These are phyloP conservation scores for Fissipunctia ypsillon DNA, from an alignment of 2,888 invertebrate genomes.

Conservation along the genomic window DNA sequence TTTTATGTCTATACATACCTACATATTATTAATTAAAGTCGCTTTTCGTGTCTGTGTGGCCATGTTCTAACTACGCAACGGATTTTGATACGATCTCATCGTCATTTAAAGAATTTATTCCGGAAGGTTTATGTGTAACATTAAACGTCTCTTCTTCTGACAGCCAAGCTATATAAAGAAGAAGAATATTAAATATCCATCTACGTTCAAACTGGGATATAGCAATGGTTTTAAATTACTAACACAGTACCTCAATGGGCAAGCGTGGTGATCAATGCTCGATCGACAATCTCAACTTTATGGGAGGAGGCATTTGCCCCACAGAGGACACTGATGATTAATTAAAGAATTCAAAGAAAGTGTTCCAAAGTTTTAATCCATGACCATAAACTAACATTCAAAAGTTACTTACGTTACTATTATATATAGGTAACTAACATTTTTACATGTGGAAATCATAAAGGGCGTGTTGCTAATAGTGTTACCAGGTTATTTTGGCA, in stretches of 20 bases:
- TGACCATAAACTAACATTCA: neutral
- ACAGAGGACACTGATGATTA: too few species aligned
- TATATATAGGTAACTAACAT: constrained; percentile 12
- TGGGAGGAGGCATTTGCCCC: too few species aligned
- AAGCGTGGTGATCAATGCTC: neutral
- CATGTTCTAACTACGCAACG: neutral
- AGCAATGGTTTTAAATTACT: neutral
- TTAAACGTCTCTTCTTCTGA: too few species aligned
- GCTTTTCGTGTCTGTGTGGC: neutral
- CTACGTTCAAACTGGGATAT: too few species aligned
- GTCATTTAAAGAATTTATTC: neutral
- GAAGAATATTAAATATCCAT: too few species aligned
- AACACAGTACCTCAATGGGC: neutral
- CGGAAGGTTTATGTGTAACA: neutral
- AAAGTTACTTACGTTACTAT: neutral
- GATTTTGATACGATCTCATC: too few species aligned
- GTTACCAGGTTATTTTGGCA: neutral
- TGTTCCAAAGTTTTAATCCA: neutral
- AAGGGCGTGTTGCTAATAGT: neutral
- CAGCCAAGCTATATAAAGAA: too few species aligned
- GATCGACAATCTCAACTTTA: neutral
- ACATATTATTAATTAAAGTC: neutral
- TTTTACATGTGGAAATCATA: neutral
- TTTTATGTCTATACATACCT: neutral
- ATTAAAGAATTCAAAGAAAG: too few species aligned